phyloP scores from a whole-genome alignment of 2,113 vertebrate genomes.

The Peromyscus leucopus region DNA sequence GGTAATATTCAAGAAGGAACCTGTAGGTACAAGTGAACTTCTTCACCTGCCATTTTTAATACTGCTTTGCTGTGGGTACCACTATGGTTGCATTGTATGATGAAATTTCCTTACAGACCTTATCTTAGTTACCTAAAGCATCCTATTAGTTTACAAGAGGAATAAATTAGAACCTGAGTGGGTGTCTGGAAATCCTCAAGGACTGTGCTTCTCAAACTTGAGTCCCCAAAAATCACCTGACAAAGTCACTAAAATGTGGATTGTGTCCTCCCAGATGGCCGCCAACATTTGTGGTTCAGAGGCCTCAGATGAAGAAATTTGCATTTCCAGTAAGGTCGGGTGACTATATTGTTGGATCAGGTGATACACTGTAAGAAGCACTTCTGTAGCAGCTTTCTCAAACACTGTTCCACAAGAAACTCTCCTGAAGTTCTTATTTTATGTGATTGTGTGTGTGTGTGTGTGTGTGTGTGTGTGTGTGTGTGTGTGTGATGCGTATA shows the following conservation, averaged over 20 bases:
- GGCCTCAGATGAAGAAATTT: background rate
- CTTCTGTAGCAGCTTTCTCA: background rate
- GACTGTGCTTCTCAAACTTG: background rate
- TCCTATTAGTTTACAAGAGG: conserved; percentile 25
- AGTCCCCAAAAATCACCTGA: background rate
- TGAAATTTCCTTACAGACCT: background rate
- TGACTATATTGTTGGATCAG: background rate
- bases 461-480: background rate
- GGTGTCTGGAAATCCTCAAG: background rate
- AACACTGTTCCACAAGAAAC: background rate
- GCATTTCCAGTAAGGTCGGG: background rate
- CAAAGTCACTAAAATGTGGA: background rate
- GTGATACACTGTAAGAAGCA: background rate
- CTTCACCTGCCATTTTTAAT: background rate
- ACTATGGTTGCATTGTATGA: background rate
- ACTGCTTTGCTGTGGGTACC: background rate
- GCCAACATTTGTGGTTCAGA: background rate
- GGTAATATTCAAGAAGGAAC: background rate
- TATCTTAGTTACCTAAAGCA: background rate
- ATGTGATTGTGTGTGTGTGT: background rate
- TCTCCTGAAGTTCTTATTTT: background rate
- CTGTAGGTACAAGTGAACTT: background rate
- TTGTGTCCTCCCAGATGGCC: fast-evolving
- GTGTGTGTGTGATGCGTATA: background rate
- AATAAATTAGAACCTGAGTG: background rate